Conservation (phyloP, 2,113 vertebrate species). For the Aleadryas rufinucha region DNA sequence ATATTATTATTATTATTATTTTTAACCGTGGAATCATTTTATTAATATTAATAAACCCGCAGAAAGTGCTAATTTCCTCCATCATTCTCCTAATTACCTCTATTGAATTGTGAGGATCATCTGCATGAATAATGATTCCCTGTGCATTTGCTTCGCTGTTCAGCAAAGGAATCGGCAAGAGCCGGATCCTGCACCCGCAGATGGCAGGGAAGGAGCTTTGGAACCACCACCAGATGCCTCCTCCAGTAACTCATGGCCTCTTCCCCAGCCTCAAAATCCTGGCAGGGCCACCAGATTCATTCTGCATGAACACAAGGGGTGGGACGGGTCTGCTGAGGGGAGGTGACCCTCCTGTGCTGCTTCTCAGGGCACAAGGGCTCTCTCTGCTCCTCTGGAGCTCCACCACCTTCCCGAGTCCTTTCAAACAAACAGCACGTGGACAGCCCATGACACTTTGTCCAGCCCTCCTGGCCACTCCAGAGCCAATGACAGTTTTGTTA, state of each 20-base stretch:
- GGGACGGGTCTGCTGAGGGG: not conserved
- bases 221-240: not conserved
- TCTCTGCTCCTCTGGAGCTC: not conserved
- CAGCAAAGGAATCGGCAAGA: not conserved
- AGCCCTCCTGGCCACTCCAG: not conserved
- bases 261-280: not conserved
- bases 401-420: not conserved
- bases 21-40: conserved; percentile 66
- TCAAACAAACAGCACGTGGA: not conserved
- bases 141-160: conserved; percentile 11
- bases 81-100: conserved; percentile 79
- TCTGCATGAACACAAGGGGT: not conserved
- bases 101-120: conserved; percentile 77
- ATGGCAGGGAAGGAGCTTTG: not conserved
- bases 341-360: accelerated
- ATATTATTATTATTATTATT: conserved; percentile 61
- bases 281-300: not conserved
- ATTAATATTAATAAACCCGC: conserved; percentile 81
- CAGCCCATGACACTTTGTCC: accelerated
- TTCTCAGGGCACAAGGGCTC: not conserved
- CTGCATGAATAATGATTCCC: conserved; percentile 77
- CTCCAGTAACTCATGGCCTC: accelerated
- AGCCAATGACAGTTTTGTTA: accelerated
- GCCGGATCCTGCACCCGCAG: not conserved
- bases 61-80: conserved; percentile 79